phyloP scores from a whole-genome alignment of 2,797 vertebrate genomes.

The Helarctos malayanus region DNA sequence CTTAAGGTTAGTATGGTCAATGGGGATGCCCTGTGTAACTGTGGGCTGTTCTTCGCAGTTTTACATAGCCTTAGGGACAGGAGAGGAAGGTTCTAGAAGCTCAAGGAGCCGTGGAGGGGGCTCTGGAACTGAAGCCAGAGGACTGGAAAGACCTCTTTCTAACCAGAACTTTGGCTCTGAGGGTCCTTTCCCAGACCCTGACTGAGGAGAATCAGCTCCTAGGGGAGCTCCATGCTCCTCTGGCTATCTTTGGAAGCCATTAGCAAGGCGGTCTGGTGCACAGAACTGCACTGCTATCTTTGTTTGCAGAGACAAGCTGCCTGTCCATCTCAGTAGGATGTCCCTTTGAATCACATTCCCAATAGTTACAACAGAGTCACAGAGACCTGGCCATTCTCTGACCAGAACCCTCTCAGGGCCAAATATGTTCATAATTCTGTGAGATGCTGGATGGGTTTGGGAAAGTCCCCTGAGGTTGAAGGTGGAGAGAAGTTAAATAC shows the following conservation, averaged over 20 bases:
- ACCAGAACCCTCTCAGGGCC: background rate
- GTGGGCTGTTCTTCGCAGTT: background rate
- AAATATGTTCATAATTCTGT: background rate
- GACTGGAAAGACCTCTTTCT: background rate
- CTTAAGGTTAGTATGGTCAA: background rate
- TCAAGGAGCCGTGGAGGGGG: too few relatives aligned
- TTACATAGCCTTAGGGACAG: background rate
- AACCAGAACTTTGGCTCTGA: background rate
- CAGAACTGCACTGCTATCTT: background rate
- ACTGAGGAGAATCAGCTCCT: background rate
- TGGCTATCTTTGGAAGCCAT: background rate
- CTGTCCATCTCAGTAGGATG: background rate
- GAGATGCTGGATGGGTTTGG: background rate
- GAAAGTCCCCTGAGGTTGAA: background rate
- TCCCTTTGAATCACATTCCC: background rate
- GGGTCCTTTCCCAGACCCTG: background rate
- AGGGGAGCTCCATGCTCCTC: too few relatives aligned
- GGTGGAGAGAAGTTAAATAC: background rate
- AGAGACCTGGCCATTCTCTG: background rate
- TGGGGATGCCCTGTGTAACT: fast-evolving
- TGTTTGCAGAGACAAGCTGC: background rate
- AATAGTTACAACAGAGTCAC: background rate
- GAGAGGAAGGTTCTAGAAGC: background rate
- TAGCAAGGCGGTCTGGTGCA: background rate
- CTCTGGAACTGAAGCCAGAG: background rate